Evolutionary conservation across 2,797 vertebrate genomes (phyloP), one percentile per base, ranked within the genome.

Genomic region (Molossus molossus): DNA sequence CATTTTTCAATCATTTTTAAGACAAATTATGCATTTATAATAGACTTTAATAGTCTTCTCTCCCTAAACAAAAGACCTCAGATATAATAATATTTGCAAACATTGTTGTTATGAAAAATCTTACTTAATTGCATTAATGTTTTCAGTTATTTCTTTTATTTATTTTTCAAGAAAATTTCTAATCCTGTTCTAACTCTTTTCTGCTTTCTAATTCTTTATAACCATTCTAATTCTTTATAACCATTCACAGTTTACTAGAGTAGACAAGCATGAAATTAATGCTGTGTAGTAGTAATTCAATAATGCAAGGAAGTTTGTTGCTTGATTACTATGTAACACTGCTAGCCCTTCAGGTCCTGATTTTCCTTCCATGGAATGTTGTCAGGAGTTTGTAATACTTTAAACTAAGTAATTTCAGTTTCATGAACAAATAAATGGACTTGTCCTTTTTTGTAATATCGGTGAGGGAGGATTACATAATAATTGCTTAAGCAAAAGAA

Each of bases 191-290:
- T 91, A 96, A 75, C 33, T 88, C 18, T 81, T 88, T 48, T 92
- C 15, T 92, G 37, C 27, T 96, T 95, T 93, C 53, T 76, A 65
- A 76, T 20, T 94, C 53, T 87, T 29, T 89, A 7, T 55, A 93
- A 91, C 57, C 40, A 90, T 33, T 53, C 55, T 76, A 65, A 76
- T 20, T 94, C 53, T 87, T 29, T 89, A 7, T 55, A 93, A 91
- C 57, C 40, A 90, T 33, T 53, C 55, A 80, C 23, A 94, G 75
- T 4, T 96, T 87, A 84, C 55, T 58, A 90, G 84, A 90, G 70
- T 90, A 96, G 95, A 95, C 91, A 97, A 94, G 92, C 90, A 87
- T 97, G 91, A 97, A 97, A 98, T 97, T 85, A 96, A 88, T 96
- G 64, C 69, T 88, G 11, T 95, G 55, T 93, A 86, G 64, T 60